A percentile compares a stretch with the other conserved stretches of the same genome.
phyloP scores from a whole-genome alignment of 2,888 invertebrate genomes.

The Petrophora chlorosata region DNA sequence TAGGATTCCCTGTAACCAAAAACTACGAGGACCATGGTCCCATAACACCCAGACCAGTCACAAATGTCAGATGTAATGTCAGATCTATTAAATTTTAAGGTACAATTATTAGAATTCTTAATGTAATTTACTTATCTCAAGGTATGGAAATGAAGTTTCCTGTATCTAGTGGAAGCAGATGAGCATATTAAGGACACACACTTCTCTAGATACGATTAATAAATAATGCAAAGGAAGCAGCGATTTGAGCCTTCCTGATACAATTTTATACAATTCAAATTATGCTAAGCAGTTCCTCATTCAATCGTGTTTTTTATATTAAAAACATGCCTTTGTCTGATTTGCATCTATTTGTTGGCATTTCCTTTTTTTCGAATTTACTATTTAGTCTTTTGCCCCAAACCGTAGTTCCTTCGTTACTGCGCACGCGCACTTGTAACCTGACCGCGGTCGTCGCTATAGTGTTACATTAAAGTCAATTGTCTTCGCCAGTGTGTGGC shows the following conservation, averaged over 20 bases:
- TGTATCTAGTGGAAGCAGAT: too few relatives aligned
- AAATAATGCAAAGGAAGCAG: conserved; percentile 7
- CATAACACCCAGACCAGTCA: too few relatives aligned
- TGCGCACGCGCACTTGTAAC: conserved; percentile 14
- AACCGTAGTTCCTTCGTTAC: not conserved
- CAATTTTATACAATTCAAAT: not conserved
- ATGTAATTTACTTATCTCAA: too few relatives aligned
- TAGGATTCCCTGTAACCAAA: too few relatives aligned
- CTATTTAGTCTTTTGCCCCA: too few relatives aligned
- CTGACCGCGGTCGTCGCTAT: conserved; percentile 7
- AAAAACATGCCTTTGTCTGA: not conserved
- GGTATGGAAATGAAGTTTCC: too few relatives aligned
- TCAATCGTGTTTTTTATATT: not conserved
- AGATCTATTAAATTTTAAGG: too few relatives aligned
- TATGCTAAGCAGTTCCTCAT: conserved; percentile 6
- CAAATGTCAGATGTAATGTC: too few relatives aligned
- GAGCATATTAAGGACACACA: too few relatives aligned
- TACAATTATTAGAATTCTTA: too few relatives aligned
- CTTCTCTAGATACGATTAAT: too few relatives aligned
- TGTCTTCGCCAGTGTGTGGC: conserved; percentile 9
- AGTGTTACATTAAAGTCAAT: conserved; percentile 13
- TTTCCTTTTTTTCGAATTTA: not conserved
- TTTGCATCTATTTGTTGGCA: not conserved
- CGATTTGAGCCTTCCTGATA: conserved; percentile 3
- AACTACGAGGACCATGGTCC: too few relatives aligned